Conservation (phyloP, 2,888 invertebrate species). For the Elmis aenea region DNA sequence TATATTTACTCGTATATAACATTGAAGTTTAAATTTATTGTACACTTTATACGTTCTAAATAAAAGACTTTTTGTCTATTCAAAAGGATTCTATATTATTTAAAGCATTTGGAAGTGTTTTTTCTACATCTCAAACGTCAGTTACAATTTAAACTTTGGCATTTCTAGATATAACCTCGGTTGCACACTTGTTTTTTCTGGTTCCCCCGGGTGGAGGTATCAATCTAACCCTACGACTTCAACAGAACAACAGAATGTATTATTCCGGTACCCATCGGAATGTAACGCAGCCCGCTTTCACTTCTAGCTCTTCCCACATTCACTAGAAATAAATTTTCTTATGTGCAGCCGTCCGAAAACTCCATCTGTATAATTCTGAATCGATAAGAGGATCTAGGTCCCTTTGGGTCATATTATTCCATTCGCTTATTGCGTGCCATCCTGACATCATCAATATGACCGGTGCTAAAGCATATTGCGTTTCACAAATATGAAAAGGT, state of each 20-base stretch:
- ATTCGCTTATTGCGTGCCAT: conserved; percentile 35
- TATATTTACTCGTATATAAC: too few species aligned
- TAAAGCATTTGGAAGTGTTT: too few species aligned
- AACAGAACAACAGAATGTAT: conserved; percentile 9
- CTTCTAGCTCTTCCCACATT: conserved; percentile 11
- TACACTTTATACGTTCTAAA: too few species aligned
- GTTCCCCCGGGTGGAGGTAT: conserved; percentile 6
- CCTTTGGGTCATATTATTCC: conserved; percentile 33
- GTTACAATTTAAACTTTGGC: too few species aligned
- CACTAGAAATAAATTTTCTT: conserved; percentile 14
- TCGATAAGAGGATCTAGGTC: conserved; percentile 20
- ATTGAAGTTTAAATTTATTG: too few species aligned
- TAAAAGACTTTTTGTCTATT: too few species aligned
- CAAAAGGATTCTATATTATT: too few species aligned
- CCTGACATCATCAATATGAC: conserved; percentile 37
- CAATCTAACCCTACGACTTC: conserved; percentile 4
- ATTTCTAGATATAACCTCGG: too few species aligned
- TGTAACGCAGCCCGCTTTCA: conserved; percentile 7
- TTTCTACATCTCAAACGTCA: too few species aligned
- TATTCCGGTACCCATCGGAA: conserved; percentile 14
- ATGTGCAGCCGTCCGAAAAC: conserved; percentile 15
- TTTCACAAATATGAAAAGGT: conserved; percentile 34
- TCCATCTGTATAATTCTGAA: conserved; percentile 11
- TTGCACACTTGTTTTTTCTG: conserved; percentile 5
- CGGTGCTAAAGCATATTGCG: conserved; percentile 37